Base-by-base conservation (phyloP, 2,797 vertebrate species). In the Parauchenoglanis punctatus region DNA sequence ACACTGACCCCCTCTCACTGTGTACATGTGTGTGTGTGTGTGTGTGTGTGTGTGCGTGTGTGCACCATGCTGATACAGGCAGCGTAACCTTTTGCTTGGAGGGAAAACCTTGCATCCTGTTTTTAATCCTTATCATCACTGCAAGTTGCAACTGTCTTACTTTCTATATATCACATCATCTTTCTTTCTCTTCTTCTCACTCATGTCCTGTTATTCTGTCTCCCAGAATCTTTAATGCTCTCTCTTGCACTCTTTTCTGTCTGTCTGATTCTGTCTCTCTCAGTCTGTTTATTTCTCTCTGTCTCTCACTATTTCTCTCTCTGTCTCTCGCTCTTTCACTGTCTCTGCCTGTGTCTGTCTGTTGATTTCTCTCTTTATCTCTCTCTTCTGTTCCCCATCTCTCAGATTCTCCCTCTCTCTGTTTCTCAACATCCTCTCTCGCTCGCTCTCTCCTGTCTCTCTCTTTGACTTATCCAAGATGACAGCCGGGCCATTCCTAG, bases 401-500 rank as follows among this genome's bases (percentile, higher is more conserved):
- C 70, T 44, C 35, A 40, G 28, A 20, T 0, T 46, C 70, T 72
- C 70, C 10, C 40, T 86, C 52, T 92, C 91, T 92, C 17, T 61
- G 3, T 20, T 2, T 35, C 81, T 35, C 28, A n/a, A n/a, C 44
- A 40, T 77, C 35, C 65, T 73, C 44, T 73, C 23, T n/a, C 67
- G 88, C 90, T 90, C 88, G 76, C 82, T 87, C 83, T 83, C 81
- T 80, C 6, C 6, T 86, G 86, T 54, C 88, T 88, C 85, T 89
- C 86, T 86, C 77, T 92, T 89, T 92, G 93, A 95, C 93, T 94
- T 94, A 95, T 94, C 91, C 89, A 87, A 93, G 93, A 94, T 93
- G 94, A 96, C 95, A 95, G 92, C 91, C 94, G 93, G 94, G 94
- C 97, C 98, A 97, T 97, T 96, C 97, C 94, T 94, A 95, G 96